A percentile compares a stretch with the other conserved stretches of the same genome.
phyloP scores from a whole-genome alignment of 1,140 invertebrate genomes.

The Drosophila orena region DNA sequence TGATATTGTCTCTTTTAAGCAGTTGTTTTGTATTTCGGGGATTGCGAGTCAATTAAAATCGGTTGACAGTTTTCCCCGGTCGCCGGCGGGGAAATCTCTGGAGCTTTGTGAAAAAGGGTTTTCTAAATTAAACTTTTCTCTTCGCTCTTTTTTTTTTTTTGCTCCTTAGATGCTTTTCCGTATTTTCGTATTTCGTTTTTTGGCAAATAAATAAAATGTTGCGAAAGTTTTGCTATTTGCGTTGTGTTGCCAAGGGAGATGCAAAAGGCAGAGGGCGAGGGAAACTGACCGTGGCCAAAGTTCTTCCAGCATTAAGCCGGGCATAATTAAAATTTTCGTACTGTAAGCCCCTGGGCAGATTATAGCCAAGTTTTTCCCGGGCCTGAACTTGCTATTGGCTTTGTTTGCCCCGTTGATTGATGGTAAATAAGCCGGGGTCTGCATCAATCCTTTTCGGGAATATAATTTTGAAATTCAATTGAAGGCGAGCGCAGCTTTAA shows the following conservation, averaged over 20 bases:
- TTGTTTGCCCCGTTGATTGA: conserved; percentile 69
- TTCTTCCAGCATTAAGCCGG: conserved; percentile 70
- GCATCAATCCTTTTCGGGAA: conserved; percentile 38
- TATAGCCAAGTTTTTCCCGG: conserved; percentile 54
- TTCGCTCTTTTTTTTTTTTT: background rate
- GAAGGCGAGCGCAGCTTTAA: conserved; percentile 23
- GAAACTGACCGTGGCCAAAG: conserved; percentile 64
- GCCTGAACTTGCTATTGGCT: conserved; percentile 49
- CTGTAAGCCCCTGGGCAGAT: conserved; percentile 70
- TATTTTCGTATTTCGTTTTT: conserved; percentile 31
- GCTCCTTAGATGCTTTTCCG: background rate
- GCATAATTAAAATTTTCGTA: conserved; percentile 79
- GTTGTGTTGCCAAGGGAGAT: conserved; percentile 37
- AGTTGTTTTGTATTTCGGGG: conserved; percentile 23
- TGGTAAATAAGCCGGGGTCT: conserved; percentile 57
- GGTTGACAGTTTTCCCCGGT: conserved; percentile 61
- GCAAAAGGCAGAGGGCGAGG: background rate
- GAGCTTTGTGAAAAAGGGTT: conserved; percentile 64
- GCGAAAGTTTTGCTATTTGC: conserved; percentile 65
- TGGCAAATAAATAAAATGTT: conserved; percentile 79
- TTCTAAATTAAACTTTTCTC: conserved; percentile 48
- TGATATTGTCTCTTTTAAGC: conserved; percentile 49
- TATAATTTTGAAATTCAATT: conserved; percentile 59
- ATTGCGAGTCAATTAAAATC: conserved; percentile 79
- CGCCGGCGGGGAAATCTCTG: conserved; percentile 16